Evolutionary conservation across 2,888 invertebrate genomes (phyloP).

Genomic region (Lochmaea crataegi): DNA sequence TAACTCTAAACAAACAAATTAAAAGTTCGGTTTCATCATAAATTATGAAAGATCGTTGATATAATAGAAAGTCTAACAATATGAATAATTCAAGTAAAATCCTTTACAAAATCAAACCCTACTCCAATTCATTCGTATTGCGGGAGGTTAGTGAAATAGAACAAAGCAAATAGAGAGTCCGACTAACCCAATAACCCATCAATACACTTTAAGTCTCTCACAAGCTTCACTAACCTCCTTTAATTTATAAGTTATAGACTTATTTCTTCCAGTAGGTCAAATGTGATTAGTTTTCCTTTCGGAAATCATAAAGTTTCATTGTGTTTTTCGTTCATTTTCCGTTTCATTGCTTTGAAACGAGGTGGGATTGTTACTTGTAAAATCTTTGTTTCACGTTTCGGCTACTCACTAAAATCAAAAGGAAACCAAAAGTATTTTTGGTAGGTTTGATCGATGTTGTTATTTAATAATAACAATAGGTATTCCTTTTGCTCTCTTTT

Average conservation of each 20-base stretch:
- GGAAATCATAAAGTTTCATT: constrained; percentile 30
- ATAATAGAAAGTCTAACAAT: not conserved
- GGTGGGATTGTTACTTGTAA: constrained; percentile 3
- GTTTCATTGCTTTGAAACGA: not conserved
- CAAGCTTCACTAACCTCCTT: constrained; percentile 1
- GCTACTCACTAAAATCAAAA: no score
- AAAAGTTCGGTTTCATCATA: not conserved
- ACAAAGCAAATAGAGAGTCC: not conserved
- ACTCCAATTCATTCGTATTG: not conserved
- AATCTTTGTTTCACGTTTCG: not conserved
- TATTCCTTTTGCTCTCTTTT: no score
- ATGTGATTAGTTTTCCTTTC: constrained; percentile 2
- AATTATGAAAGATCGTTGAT: not conserved
- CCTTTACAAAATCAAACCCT: not conserved
- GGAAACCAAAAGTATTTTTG: no score
- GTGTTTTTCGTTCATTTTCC: constrained; percentile 28
- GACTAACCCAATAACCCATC: constrained; percentile 15
- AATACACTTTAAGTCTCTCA: constrained; percentile 1
- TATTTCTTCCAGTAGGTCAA: constrained; percentile 2
- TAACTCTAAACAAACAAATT: no score
- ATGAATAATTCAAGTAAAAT: not conserved
- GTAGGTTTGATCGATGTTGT: no score
- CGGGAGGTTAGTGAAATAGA: not conserved
- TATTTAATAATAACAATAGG: no score
- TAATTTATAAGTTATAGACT: constrained; percentile 13